These are phyloP conservation scores for Clivina fossor DNA, from an alignment of 2,888 invertebrate genomes.

Conservation along the genomic window DNA sequence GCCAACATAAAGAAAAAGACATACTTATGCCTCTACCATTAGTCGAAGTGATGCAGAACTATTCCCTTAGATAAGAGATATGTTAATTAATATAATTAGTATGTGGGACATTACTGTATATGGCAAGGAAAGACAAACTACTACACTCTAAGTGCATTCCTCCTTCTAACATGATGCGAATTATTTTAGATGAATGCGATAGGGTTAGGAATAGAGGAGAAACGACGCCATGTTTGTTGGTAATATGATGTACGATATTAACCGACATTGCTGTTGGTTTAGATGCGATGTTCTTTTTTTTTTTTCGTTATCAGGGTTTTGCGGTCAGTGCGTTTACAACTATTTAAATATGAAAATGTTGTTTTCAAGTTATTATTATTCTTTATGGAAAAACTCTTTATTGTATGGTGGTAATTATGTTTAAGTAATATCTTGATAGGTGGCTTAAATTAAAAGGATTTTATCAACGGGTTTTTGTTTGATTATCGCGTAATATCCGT, in stretches of 20 bases:
- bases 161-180: conserved; percentile 13
- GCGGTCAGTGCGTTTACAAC: conserved; percentile 25
- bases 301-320: conserved; percentile 8
- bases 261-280: background rate
- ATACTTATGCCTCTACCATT: no score
- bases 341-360: conserved; percentile 12
- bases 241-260: conserved; percentile 12
- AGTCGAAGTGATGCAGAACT: conserved; percentile 4
- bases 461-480: no score
- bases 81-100: conserved; percentile 35
- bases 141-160: conserved; percentile 33
- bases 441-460: no score
- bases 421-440: no score
- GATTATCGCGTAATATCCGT: no score
- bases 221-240: conserved; percentile 19
- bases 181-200: conserved; percentile 18
- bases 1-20: conserved; percentile 1
- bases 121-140: no score
- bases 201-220: background rate
- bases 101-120: conserved; percentile 35
- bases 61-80: conserved; percentile 20
- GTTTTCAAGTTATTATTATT: no score
- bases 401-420: no score
- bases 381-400: no score
- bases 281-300: background rate